Percentiles rank a stretch among this genome's conserved stretches.
Evolutionary conservation across 2,797 vertebrate genomes (phyloP).

Genomic region (Bradypodion pumilum): DNA sequence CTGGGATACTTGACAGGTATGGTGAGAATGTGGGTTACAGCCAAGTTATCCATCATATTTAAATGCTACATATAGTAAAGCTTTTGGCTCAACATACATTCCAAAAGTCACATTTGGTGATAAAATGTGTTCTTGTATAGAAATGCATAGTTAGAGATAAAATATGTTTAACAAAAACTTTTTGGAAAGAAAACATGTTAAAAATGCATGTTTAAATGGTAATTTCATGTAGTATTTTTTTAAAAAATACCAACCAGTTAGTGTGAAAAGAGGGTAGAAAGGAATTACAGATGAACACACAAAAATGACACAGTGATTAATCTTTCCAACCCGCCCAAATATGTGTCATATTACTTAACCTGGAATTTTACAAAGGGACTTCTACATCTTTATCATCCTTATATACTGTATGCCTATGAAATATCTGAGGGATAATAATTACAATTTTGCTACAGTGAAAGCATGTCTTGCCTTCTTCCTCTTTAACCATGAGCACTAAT

Average conservation of each 20-base stretch:
- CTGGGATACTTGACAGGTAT: too few relatives aligned
- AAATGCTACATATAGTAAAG: neutral
- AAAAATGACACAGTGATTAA: neutral
- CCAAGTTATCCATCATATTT: neutral
- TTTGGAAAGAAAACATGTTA: neutral
- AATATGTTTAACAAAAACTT: neutral
- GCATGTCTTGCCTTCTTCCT: neutral
- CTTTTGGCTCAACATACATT: neutral
- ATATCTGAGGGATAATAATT: conserved; percentile 9
- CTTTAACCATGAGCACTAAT: conserved; percentile 1
- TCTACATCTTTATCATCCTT: neutral
- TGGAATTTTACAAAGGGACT: neutral
- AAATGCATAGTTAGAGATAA: neutral
- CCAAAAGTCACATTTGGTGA: neutral
- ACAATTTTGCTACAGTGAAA: neutral
- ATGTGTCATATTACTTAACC: neutral
- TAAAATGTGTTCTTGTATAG: neutral
- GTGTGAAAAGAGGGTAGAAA: neutral
- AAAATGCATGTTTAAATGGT: neutral
- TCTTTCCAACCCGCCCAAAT: neutral
- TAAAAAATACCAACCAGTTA: neutral
- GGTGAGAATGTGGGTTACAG: neutral
- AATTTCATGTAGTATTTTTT: neutral
- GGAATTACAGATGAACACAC: neutral
- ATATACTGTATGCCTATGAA: conserved; percentile 1